Evolutionary conservation across 2,797 vertebrate species (phyloP), one percentile per base, ranked within the genome.

Genomic region (Gymnothorax reevesii): DNA sequence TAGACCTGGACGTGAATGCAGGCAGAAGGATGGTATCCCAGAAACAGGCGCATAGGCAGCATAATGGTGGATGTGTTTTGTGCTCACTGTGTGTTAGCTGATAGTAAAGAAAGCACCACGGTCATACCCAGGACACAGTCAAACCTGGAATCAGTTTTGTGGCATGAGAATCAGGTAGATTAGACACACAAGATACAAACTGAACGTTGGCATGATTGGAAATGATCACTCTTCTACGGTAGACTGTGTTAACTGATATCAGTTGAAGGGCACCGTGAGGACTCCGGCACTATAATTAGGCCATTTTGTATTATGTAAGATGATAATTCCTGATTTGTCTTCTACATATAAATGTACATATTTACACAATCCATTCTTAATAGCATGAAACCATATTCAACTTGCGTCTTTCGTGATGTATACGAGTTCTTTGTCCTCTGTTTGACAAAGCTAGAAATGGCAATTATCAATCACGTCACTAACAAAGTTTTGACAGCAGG

Each of bases 401-500:
- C 10, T 33, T 22, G 33, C 33, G 52, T 33, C n/a, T 82, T 82
- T 20, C 22, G 2, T 54, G n/a, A 49, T 79, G 33, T 57, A 22
- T n/a, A 42, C 12, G 49, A 17, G 17, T 54, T 82, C 6, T n/a
- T 55, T 54, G 52, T 82, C 10, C 42, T 71, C 69, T 49, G 25
- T 13, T n/a, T 55, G 54, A 82, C 5, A 55, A 55, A 55, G 7
- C 20, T 12, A 22, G 55, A 57, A 84, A 57, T 27, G 82, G 66
- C 87, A 25, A n/a, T 66, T 54, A 55, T n/a, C 42, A 75, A 80
- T 33, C 13, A 52, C 12, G 1, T 17, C 20, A 55, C 20, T 52
- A 80, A 80, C 17, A 55, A 80, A 22, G 49, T 54, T 80, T 80
- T 54, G 77, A 80, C 77, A 80, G 52, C 52, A 77, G 73, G 73